Percentiles rank a stretch among this genome's conserved stretches.
These are phyloP conservation scores for Carposina sasakii DNA, from an alignment of 1,140 invertebrate genomes.

Conservation along the genomic window DNA sequence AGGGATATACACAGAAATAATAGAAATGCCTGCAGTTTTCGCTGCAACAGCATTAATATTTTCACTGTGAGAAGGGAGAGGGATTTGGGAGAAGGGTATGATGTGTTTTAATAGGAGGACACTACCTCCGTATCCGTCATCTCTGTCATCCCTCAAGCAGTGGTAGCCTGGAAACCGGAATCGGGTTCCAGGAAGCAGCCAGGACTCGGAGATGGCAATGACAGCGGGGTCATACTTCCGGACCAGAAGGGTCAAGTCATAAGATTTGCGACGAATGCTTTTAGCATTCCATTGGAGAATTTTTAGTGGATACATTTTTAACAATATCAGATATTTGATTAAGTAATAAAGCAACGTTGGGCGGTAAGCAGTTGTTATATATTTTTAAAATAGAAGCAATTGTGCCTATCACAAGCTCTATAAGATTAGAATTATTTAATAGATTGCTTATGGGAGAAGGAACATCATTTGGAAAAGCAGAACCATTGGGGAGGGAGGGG, in stretches of 20 bases:
- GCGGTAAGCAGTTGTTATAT: constrained; percentile 7
- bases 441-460: constrained; percentile 2
- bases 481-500: constrained; percentile 2
- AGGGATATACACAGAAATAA: constrained; percentile 15
- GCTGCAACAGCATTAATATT: constrained; percentile 2
- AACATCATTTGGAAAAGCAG: neutral
- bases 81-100: neutral
- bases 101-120: neutral
- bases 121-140: neutral
- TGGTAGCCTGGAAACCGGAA: neutral
- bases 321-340: constrained; percentile 1
- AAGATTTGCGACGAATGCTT: constrained; percentile 5
- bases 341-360: constrained; percentile 12
- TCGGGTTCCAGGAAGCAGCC: neutral
- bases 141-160: constrained; percentile 1
- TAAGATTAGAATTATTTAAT: too few species aligned
- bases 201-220: neutral
- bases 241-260: constrained; percentile 2
- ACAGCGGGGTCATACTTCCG: neutral
- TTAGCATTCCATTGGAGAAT: constrained; percentile 18
- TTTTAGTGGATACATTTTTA: neutral
- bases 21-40: neutral
- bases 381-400: neutral
- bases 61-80: neutral
- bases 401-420: neutral